These are phyloP conservation scores for Poicephalus gulielmi DNA, from an alignment of 2,113 vertebrate species.

Conservation along the genomic window DNA sequence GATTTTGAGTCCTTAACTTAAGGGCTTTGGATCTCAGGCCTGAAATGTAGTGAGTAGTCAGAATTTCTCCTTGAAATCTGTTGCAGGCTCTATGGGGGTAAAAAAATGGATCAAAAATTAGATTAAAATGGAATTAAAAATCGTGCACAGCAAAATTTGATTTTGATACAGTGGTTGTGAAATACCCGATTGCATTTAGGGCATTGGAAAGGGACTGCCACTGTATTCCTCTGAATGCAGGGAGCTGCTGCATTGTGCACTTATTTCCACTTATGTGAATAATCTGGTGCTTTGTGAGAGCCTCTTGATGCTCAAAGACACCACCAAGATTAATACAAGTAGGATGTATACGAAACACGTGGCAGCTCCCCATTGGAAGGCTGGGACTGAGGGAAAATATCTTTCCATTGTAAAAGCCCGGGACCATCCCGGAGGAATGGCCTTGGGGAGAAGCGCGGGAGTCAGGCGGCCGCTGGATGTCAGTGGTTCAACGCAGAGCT, in stretches of 20 bases:
- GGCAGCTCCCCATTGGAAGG: background rate
- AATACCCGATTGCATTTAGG: background rate
- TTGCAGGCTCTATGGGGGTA: background rate
- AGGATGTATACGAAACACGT: fast-evolving
- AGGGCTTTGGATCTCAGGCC: background rate
- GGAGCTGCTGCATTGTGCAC: background rate
- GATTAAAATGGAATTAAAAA: background rate
- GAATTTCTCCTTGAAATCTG: background rate
- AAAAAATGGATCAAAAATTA: background rate
- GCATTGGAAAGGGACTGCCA: background rate
- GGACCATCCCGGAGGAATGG: background rate
- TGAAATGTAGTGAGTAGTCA: fast-evolving
- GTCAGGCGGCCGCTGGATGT: background rate
- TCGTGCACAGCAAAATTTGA: background rate
- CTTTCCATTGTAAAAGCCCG: background rate
- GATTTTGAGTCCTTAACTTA: background rate
- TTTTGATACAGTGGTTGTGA: background rate
- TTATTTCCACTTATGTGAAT: background rate
- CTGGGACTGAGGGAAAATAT: background rate
- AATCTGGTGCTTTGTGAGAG: background rate
- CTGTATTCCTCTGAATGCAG: fast-evolving
- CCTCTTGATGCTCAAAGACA: background rate
- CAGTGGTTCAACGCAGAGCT: background rate
- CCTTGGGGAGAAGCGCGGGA: background rate
- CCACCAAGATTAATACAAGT: background rate